A percentile compares a stretch with the other conserved stretches of the same genome.
These are phyloP conservation scores for Pterois miles DNA, from an alignment of 2,797 vertebrate genomes.

Conservation along the genomic window DNA sequence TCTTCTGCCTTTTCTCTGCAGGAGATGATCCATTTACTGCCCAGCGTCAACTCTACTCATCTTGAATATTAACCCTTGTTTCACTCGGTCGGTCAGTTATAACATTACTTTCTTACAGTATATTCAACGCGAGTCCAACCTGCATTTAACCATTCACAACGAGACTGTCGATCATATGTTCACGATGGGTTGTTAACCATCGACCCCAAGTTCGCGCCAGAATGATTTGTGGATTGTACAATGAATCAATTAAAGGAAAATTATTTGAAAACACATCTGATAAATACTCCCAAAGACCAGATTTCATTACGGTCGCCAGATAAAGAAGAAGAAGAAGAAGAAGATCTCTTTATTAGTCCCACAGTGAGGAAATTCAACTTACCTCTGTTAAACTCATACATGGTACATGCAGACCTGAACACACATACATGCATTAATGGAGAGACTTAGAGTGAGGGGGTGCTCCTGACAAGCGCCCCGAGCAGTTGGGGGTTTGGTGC, in stretches of 20 bases:
- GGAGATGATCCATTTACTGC: conserved; percentile 77
- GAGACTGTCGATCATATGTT: conserved; percentile 4
- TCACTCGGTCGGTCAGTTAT: conserved; percentile 18
- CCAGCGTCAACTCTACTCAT: conserved; percentile 41
- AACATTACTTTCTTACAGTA: background rate
- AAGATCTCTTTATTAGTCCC: too few relatives aligned
- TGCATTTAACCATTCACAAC: background rate
- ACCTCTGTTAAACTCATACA: too few relatives aligned
- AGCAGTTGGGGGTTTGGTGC: too few relatives aligned
- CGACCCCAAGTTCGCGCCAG: background rate
- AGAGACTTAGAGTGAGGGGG: too few relatives aligned
- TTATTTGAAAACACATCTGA: background rate
- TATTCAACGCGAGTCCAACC: background rate
- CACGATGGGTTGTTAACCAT: background rate
- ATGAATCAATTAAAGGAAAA: background rate
- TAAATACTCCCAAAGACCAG: background rate
- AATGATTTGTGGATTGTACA: background rate
- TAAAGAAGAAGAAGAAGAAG: too few relatives aligned
- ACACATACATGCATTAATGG: too few relatives aligned
- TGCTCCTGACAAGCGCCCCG: too few relatives aligned
- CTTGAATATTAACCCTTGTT: conserved; percentile 42
- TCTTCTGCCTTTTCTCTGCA: conserved; percentile 79
- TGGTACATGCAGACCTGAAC: too few relatives aligned
- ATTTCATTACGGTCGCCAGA: too few relatives aligned
- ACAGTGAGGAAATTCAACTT: too few relatives aligned